Evolutionary conservation across 2,888 invertebrate genomes (phyloP).

Genomic region (Pyrrhia umbra): DNA sequence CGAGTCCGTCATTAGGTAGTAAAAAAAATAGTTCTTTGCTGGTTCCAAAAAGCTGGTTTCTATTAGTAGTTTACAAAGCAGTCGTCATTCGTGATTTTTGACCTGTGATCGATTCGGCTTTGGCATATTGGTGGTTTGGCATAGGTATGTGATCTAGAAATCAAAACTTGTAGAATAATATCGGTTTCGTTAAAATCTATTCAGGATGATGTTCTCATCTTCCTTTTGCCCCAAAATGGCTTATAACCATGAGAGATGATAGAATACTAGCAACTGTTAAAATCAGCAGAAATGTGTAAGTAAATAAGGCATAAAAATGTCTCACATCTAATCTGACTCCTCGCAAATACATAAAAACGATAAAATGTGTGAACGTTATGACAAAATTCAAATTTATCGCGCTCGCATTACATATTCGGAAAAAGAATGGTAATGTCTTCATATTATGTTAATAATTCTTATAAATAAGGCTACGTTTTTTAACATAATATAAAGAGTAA

Average conservation of each 20-base stretch:
- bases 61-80: too few species aligned
- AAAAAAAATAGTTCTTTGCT: too few species aligned
- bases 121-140: too few species aligned
- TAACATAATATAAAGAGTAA: constrained; percentile 50
- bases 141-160: too few species aligned
- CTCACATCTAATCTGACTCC: constrained; percentile 52
- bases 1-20: too few species aligned
- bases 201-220: background rate
- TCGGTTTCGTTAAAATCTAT: background rate
- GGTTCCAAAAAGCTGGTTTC: too few species aligned
- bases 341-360: constrained; percentile 56
- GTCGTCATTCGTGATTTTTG: background rate
- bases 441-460: constrained; percentile 66
- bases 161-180: too few species aligned
- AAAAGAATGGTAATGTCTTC: constrained; percentile 63
- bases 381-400: constrained; percentile 66
- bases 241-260: constrained; percentile 34
- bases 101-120: too few species aligned
- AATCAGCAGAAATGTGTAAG: constrained; percentile 29
- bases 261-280: constrained; percentile 15
- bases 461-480: constrained; percentile 62
- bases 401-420: constrained; percentile 61
- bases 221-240: constrained; percentile 21
- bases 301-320: constrained; percentile 44
- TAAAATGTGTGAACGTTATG: constrained; percentile 62